phyloP scores from a whole-genome alignment of 2,888 invertebrate genomes.

The Poecilobothrus nobilitatus region DNA sequence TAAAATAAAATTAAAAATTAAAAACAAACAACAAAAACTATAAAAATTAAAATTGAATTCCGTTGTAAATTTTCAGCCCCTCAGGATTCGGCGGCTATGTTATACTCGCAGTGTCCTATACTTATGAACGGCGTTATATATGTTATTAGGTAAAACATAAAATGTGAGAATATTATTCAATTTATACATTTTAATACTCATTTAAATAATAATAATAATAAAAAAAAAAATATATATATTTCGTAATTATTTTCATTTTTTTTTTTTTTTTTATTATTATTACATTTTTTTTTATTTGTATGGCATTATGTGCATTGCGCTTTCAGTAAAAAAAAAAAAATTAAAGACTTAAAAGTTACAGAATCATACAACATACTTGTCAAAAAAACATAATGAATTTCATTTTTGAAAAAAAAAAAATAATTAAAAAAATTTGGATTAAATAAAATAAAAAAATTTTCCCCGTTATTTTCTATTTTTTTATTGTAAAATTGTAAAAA shows the following conservation, averaged over 20 bases:
- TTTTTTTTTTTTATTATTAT: not conserved
- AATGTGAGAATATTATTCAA: slow-evolving; percentile 12
- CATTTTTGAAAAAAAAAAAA: no score
- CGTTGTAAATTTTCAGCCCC: slow-evolving; percentile 35
- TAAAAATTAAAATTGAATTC: slow-evolving; percentile 26
- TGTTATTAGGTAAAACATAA: slow-evolving; percentile 42
- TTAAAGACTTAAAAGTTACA: no score
- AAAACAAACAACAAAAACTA: slow-evolving; percentile 20
- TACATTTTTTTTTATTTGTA: not conserved
- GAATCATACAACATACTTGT: no score
- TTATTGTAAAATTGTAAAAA: no score
- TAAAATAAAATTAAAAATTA: not conserved
- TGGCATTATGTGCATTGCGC: not conserved
- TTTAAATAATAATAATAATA: not conserved
- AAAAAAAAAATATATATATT: not conserved
- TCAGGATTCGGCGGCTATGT: slow-evolving; percentile 43
- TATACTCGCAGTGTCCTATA: slow-evolving; percentile 44
- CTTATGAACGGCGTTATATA: slow-evolving; percentile 45
- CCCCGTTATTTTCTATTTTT: no score
- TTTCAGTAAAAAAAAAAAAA: slow-evolving; percentile 1
- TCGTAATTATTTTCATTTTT: slow-evolving; percentile 5
- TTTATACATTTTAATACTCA: slow-evolving; percentile 10
- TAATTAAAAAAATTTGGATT: no score
- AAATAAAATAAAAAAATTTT: no score
- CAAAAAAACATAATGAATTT: no score